Base-by-base conservation (phyloP, 2,797 vertebrate genomes). In the Rhinophrynus dorsalis region DNA sequence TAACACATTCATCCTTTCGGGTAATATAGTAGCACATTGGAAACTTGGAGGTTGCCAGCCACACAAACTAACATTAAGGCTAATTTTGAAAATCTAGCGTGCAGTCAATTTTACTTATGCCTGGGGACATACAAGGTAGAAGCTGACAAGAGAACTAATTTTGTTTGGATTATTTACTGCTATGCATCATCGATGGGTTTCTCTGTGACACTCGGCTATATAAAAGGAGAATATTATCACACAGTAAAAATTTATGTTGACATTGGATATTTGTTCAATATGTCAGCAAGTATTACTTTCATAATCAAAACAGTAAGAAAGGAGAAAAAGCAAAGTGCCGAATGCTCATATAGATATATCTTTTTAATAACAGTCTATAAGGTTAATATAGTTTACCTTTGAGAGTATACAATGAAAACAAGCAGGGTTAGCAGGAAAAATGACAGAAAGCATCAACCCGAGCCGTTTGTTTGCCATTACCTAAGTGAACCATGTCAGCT, bases 21-120 rank as follows among this genome's bases (percentile, higher is more conserved):
- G 91, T 93, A 94, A 94, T 94, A 92, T 89, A 84, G 87, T 84
- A 87, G 81, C 91, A 92, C 90, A 92, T 91, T 95, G 91, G 84
- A 89, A 90, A 89, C 90, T 89, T 89, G 82, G 89, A 90, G 91
- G 91, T 93, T 95, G 92, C 94, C 94, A 94, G 92, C 86, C 85
- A 87, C 89, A 90, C 83, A 90, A 44, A 89, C 89, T 92, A 94
- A 96, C 95, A 95, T 99, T 96, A 97, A 89, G 93, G 93, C 93
- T 98, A 95, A 98, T 97, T 98, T 98, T 95, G 90, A 95, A 96
- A 97, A 97, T 97, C 93, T 92, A 95, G 94, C 92, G 87, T 95
- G 94, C 94, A 97, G 96, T 98, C 96, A 97, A 97, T 98, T 98
- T 96, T 92, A 94, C 92, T 89, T 90, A 94, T 94, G 95, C 96